These are phyloP conservation scores for Perizoma affinitatum DNA, from an alignment of 2,888 invertebrate species.

Conservation along the genomic window DNA sequence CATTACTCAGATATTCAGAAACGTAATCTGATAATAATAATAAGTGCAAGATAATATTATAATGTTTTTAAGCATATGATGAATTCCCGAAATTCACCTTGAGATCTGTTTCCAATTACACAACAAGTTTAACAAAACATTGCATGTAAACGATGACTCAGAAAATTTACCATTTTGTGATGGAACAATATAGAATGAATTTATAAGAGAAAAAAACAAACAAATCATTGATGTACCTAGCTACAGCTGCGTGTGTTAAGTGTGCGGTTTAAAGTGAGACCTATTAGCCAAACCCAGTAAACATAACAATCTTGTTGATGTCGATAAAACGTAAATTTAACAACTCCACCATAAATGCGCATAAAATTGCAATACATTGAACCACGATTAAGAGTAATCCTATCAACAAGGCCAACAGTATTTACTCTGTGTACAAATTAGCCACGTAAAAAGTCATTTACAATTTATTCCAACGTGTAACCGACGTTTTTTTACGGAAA, in stretches of 20 bases:
- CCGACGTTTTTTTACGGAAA: conserved; percentile 12
- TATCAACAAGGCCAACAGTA: conserved; percentile 18
- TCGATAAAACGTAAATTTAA: conserved; percentile 1
- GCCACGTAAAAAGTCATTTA: conserved; percentile 17
- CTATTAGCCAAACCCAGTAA: no score
- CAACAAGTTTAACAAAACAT: conserved; percentile 13
- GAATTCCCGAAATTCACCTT: conserved; percentile 11
- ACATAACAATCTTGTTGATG: not conserved
- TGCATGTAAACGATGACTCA: conserved; percentile 9
- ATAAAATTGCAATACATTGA: conserved; percentile 18
- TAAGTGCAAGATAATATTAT: not conserved
- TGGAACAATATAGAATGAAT: not conserved
- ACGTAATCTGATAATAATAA: conserved; percentile 20
- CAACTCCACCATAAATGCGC: not conserved
- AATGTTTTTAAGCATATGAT: conserved; percentile 5
- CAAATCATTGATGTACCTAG: no score
- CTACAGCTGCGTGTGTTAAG: no score
- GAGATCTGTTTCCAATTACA: conserved; percentile 17
- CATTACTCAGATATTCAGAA: conserved; percentile 18
- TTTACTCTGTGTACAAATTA: conserved; percentile 18
- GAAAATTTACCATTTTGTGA: conserved; percentile 7
- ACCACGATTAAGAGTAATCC: conserved; percentile 21
- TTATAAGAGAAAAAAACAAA: no score
- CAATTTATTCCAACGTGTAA: conserved; percentile 6
- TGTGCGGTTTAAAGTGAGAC: no score